These are phyloP conservation scores for Apis florea DNA, from an alignment of 1,140 invertebrate species.

Conservation along the genomic window DNA sequence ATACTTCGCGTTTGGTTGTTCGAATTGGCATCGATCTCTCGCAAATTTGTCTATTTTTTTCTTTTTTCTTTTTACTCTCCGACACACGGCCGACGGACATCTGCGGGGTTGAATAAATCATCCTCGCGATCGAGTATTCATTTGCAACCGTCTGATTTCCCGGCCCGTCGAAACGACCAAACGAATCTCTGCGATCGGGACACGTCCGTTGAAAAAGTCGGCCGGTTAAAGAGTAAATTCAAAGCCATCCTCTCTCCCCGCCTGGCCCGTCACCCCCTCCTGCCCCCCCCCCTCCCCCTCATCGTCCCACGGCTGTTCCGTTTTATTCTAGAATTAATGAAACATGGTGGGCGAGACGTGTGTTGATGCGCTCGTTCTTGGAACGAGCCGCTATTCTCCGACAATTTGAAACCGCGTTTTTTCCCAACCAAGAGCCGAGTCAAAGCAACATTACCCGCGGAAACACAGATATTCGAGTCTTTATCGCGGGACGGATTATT, in stretches of 20 bases:
- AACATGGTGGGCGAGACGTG: background rate
- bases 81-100: background rate
- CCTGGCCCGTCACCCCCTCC: background rate
- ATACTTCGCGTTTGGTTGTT: conserved; percentile 14
- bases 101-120: conserved; percentile 42
- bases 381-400: background rate
- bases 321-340: conserved; percentile 21
- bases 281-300: too few relatives aligned
- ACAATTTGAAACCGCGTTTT: conserved; percentile 30
- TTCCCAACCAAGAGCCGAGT: background rate
- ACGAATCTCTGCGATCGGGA: conserved; percentile 2
- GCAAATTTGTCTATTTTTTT: background rate
- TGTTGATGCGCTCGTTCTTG: background rate
- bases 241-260: background rate
- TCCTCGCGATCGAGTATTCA: conserved; percentile 41
- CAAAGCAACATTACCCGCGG: conserved; percentile 9
- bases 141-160: conserved; percentile 26
- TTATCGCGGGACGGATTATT: conserved; percentile 17
- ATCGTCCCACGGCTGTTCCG: background rate
- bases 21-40: conserved; percentile 20
- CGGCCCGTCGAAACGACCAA: background rate
- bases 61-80: background rate
- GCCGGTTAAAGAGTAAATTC: conserved; percentile 34
- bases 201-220: conserved; percentile 8
- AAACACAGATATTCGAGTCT: conserved; percentile 11